Conservation (phyloP, 2,797 vertebrate species). For the Enteromius viviparus region DNA sequence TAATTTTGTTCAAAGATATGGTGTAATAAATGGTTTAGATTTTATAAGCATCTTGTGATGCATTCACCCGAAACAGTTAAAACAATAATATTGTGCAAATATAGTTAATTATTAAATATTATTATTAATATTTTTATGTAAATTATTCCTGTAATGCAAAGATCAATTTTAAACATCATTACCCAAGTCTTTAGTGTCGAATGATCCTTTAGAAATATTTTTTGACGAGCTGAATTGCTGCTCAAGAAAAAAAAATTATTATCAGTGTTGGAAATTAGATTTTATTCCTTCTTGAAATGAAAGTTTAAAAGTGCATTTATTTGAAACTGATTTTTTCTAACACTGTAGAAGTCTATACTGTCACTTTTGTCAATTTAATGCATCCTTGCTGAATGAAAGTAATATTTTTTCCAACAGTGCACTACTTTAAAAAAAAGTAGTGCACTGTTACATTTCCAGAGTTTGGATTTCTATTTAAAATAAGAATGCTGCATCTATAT, state of each 20-base stretch:
- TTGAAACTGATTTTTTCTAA: not conserved
- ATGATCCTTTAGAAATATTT: not conserved
- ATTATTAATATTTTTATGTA: not conserved
- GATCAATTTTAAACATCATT: not conserved
- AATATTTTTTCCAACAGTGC: not conserved
- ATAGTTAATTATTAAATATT: not conserved
- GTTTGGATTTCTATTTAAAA: not conserved
- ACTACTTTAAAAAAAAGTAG: not conserved
- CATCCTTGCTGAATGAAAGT: not conserved
- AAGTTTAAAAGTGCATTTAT: not conserved
- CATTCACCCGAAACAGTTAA: not conserved
- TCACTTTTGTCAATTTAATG: not conserved
- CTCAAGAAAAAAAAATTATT: not conserved
- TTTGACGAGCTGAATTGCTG: not conserved
- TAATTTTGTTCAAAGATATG: not conserved
- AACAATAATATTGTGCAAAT: not conserved
- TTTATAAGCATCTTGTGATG: not conserved
- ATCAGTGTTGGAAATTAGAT: not conserved
- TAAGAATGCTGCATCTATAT: not conserved
- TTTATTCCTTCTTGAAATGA: not conserved
- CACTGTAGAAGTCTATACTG: not conserved
- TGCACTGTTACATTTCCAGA: not conserved
- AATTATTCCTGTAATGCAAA: not conserved
- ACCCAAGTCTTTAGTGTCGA: no score
- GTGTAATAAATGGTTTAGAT: not conserved